These are phyloP conservation scores for Limnothrissa miodon DNA, from an alignment of 2,113 vertebrate species.

Conservation along the genomic window DNA sequence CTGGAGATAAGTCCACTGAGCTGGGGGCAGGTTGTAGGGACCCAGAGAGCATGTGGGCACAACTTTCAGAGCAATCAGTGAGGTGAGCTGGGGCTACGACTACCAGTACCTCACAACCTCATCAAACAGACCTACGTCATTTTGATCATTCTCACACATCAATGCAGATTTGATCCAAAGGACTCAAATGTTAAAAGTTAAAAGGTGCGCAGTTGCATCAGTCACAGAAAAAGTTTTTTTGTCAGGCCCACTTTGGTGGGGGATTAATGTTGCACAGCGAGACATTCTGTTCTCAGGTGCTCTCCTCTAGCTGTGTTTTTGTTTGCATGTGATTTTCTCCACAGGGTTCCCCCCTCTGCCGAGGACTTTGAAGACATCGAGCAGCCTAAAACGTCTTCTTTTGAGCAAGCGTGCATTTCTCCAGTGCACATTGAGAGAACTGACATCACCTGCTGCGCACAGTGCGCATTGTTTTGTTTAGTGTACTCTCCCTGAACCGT, in stretches of 20 bases:
- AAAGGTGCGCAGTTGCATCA: not conserved
- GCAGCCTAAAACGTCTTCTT: not conserved
- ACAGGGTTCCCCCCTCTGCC: not conserved
- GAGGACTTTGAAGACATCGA: not conserved
- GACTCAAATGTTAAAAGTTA: not conserved
- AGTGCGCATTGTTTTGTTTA: not conserved
- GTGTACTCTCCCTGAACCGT: not conserved
- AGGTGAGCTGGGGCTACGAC: not conserved
- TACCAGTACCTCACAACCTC: too few species aligned
- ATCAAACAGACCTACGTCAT: not conserved
- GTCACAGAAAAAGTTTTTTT: not conserved
- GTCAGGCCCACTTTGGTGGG: not conserved
- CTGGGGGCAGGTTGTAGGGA: not conserved
- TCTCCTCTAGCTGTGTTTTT: not conserved
- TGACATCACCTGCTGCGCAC: not conserved
- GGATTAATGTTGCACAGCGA: not conserved
- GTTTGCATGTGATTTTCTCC: constrained; percentile 16
- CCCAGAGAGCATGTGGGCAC: too few species aligned
- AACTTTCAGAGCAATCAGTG: not conserved
- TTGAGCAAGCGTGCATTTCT: not conserved
- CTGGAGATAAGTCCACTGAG: not conserved
- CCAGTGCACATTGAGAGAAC: not conserved
- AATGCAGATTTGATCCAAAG: not conserved
- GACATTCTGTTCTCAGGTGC: constrained; percentile 13
- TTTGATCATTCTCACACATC: not conserved